Conservation (phyloP, 1,140 invertebrate genomes). For the Cecropterus lyciades region DNA sequence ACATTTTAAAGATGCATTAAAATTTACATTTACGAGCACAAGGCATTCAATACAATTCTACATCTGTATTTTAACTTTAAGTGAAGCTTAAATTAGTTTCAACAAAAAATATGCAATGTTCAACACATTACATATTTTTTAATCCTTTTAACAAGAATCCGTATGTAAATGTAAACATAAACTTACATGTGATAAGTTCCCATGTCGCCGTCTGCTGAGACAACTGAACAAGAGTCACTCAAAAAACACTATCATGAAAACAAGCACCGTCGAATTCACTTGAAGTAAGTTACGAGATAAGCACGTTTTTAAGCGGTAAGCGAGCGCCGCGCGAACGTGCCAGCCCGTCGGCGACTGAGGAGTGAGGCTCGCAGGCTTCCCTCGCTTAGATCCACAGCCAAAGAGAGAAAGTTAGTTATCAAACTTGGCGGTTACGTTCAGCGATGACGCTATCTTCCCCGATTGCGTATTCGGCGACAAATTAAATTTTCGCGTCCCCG, state of each 20-base stretch:
- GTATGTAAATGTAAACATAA: slow-evolving; percentile 27
- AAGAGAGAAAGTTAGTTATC: slow-evolving; percentile 80
- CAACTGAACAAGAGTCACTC: slow-evolving; percentile 56
- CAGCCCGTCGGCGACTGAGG: slow-evolving; percentile 56
- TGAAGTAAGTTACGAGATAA: slow-evolving; percentile 53
- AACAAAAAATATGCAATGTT: neutral
- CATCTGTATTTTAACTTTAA: too few relatives aligned
- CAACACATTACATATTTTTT: neutral
- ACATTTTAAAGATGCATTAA: slow-evolving; percentile 43
- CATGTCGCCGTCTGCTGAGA: slow-evolving; percentile 57
- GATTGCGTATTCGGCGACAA: slow-evolving; percentile 80
- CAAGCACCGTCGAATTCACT: slow-evolving; percentile 38
- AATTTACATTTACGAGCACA: neutral
- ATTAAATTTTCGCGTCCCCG: slow-evolving; percentile 68
- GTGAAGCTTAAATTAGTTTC: too few relatives aligned
- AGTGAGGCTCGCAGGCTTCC: slow-evolving; percentile 59
- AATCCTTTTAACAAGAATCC: neutral
- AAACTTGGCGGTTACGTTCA: slow-evolving; percentile 78
- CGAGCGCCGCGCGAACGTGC: slow-evolving; percentile 64
- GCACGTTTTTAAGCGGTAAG: slow-evolving; percentile 42
- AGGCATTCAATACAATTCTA: neutral
- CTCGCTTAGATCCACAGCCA: slow-evolving; percentile 44
- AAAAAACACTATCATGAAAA: slow-evolving; percentile 61
- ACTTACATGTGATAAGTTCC: slow-evolving; percentile 71
- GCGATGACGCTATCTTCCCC: slow-evolving; percentile 74